These are phyloP conservation scores for Sarotherodon lohbergeri DNA, from an alignment of 2,113 vertebrate species.

Conservation along the genomic window DNA sequence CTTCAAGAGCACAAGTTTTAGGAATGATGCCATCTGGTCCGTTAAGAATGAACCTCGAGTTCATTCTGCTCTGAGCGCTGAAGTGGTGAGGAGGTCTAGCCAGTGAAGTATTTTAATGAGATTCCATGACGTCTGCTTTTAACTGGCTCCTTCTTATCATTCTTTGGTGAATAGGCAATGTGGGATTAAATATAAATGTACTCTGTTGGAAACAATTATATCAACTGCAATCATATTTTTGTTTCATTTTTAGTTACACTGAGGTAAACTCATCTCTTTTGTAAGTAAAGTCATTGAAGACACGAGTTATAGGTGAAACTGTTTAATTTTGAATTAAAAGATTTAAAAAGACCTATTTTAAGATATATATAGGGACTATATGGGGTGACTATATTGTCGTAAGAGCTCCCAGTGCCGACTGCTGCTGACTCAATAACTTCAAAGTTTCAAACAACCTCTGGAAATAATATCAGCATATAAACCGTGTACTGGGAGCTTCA, in stretches of 20 bases:
- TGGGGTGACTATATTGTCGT: background rate
- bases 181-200: background rate
- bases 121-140: constrained; percentile 44
- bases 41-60: background rate
- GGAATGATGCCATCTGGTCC: background rate
- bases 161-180: background rate
- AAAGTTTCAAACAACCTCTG: background rate
- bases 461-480: background rate
- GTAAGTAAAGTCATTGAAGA: background rate
- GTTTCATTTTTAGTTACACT: background rate
- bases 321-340: background rate
- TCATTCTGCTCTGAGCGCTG: constrained; percentile 29
- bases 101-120: constrained; percentile 62
- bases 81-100: constrained; percentile 18
- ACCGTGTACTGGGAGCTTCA: background rate
- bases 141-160: constrained; percentile 7
- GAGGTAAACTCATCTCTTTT: background rate
- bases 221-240: background rate
- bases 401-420: background rate
- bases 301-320: background rate
- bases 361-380: background rate
- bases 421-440: background rate
- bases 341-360: background rate
- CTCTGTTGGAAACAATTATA: background rate
- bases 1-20: background rate